Percentiles rank a stretch among this genome's conserved stretches.
Evolutionary conservation across 2,797 vertebrate species (phyloP).

Genomic region (Sciurus vulgaris): DNA sequence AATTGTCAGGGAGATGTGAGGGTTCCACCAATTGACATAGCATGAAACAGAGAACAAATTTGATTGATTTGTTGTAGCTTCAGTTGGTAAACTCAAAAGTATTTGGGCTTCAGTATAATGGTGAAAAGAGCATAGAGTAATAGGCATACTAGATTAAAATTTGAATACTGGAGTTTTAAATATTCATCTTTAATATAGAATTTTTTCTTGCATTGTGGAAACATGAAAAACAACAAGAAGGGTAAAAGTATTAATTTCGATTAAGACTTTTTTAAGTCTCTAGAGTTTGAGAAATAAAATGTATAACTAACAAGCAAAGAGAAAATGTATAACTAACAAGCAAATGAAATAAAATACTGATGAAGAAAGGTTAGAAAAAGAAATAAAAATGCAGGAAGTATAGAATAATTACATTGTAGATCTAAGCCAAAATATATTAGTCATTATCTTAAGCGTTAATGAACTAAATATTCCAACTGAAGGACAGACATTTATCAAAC

Average conservation of each 20-base stretch:
- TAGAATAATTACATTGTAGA: neutral
- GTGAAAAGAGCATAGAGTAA: neutral
- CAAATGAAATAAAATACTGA: slow-evolving; percentile 32
- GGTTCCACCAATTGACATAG: neutral
- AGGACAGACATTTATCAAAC: neutral
- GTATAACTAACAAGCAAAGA: neutral
- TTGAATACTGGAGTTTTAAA: neutral
- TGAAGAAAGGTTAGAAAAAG: neutral
- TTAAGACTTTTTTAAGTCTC: neutral
- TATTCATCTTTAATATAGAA: neutral
- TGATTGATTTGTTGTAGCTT: neutral
- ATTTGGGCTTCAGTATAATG: neutral
- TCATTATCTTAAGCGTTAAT: neutral
- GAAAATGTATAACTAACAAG: neutral
- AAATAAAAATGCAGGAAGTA: neutral
- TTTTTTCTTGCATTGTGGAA: neutral
- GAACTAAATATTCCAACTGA: neutral
- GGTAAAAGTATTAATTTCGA: neutral
- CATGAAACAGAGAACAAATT: neutral
- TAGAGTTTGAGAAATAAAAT: slow-evolving; percentile 1
- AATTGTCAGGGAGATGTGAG: neutral
- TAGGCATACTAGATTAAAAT: neutral
- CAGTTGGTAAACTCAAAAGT: neutral
- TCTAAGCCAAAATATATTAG: neutral
- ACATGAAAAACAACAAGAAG: neutral